Conservation (phyloP, 2,888 invertebrate genomes). For the Pandemis heparana region DNA sequence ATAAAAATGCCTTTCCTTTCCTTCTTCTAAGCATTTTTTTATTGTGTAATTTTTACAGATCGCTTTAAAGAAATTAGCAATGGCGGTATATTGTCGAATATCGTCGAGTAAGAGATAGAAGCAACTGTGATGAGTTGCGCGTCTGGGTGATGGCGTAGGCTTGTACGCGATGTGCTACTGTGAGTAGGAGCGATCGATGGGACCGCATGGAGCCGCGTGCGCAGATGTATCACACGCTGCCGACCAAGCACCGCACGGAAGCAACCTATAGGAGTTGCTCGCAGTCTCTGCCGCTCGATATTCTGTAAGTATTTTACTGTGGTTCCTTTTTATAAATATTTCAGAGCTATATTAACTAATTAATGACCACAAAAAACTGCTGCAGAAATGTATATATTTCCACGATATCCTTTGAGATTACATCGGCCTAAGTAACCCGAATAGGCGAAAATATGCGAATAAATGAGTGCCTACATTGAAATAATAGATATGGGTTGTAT, state of each 20-base stretch:
- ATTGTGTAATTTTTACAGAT: constrained; percentile 54
- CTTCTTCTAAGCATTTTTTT: neutral
- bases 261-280: constrained; percentile 80
- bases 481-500: neutral
- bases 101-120: constrained; percentile 48
- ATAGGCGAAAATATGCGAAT: too few relatives aligned
- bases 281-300: constrained; percentile 81
- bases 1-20: neutral
- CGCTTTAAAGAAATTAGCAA: constrained; percentile 47
- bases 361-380: neutral
- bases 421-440: too few relatives aligned
- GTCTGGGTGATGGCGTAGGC: constrained; percentile 45
- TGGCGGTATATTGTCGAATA: constrained; percentile 51
- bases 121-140: constrained; percentile 55
- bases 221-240: constrained; percentile 76
- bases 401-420: too few relatives aligned
- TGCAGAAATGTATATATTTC: neutral
- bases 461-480: neutral
- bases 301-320: constrained; percentile 74
- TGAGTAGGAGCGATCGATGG: constrained; percentile 48
- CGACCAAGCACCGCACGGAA: constrained; percentile 72
- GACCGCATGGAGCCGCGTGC: constrained; percentile 76
- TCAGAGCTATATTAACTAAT: neutral
- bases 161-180: constrained; percentile 33
- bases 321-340: neutral